These are phyloP conservation scores for Eulacestoma nigropectus DNA, from an alignment of 2,113 vertebrate species.

Conservation along the genomic window DNA sequence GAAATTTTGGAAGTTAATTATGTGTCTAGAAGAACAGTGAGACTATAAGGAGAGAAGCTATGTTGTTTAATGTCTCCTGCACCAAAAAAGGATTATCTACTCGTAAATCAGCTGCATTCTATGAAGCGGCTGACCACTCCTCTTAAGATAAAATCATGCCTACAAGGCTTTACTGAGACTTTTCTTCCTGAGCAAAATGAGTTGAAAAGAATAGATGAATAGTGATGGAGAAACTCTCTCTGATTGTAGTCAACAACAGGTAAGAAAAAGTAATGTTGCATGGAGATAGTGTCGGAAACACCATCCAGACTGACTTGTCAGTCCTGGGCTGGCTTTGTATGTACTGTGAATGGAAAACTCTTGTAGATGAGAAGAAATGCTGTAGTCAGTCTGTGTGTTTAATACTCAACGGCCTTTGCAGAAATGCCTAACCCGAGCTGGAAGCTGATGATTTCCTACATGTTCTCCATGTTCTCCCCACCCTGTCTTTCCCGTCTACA, in stretches of 20 bases:
- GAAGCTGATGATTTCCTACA: neutral
- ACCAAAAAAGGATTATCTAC: neutral
- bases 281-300: neutral
- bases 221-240: neutral
- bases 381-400: neutral
- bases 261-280: neutral
- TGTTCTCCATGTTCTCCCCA: conserved; percentile 13
- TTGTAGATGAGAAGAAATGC: conserved; percentile 13
- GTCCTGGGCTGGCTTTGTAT: neutral
- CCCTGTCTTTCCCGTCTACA: neutral
- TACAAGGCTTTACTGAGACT: neutral
- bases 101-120: neutral
- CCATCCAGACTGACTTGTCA: neutral
- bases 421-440: conserved; percentile 5
- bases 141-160: neutral
- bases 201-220: neutral
- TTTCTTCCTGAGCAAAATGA: neutral
- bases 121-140: neutral
- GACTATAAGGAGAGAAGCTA: neutral
- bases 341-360: conserved; percentile 55
- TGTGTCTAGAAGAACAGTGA: neutral
- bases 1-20: neutral
- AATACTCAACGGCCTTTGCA: neutral
- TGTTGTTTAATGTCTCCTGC: neutral
- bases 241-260: neutral